phyloP scores from a whole-genome alignment of 2,888 invertebrate genomes.

The Pasiphila rectangulata region DNA sequence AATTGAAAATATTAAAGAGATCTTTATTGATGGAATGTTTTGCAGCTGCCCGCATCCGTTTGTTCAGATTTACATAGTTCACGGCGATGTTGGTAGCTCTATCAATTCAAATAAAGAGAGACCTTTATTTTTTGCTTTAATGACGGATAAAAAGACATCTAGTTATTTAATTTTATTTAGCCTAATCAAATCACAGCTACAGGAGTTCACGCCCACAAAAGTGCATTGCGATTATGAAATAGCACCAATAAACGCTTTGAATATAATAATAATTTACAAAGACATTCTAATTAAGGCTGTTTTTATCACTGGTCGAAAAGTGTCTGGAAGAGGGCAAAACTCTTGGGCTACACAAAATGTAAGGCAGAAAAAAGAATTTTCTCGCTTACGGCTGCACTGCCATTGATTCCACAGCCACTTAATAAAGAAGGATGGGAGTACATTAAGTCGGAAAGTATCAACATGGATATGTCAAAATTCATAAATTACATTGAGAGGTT shows the following conservation, averaged over 20 bases:
- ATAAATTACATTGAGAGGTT: slow-evolving; percentile 7
- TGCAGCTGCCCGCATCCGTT: too few species aligned
- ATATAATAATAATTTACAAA: slow-evolving; percentile 16
- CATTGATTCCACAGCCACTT: slow-evolving; percentile 3
- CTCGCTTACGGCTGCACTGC: slow-evolving; percentile 5
- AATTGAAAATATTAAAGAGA: too few species aligned
- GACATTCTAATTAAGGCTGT: slow-evolving; percentile 18
- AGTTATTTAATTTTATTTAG: slow-evolving; percentile 18
- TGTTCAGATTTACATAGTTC: too few species aligned
- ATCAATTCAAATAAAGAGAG: not conserved
- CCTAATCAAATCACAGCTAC: slow-evolving; percentile 24
- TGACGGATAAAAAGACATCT: not conserved
- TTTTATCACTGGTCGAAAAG: slow-evolving; percentile 21
- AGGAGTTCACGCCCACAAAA: slow-evolving; percentile 20
- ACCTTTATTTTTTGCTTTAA: not conserved
- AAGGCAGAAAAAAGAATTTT: slow-evolving; percentile 7
- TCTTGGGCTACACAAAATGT: slow-evolving; percentile 7
- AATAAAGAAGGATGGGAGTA: slow-evolving; percentile 5
- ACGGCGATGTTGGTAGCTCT: too few species aligned
- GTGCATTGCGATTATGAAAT: slow-evolving; percentile 23
- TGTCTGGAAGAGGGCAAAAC: slow-evolving; percentile 19
- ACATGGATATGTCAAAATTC: slow-evolving; percentile 4
- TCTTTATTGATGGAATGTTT: too few species aligned
- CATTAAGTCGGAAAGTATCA: slow-evolving; percentile 8
- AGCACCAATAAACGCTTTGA: slow-evolving; percentile 13